Evolutionary conservation across 2,797 vertebrate species (phyloP).

Genomic region (Molossus alvarezi): DNA sequence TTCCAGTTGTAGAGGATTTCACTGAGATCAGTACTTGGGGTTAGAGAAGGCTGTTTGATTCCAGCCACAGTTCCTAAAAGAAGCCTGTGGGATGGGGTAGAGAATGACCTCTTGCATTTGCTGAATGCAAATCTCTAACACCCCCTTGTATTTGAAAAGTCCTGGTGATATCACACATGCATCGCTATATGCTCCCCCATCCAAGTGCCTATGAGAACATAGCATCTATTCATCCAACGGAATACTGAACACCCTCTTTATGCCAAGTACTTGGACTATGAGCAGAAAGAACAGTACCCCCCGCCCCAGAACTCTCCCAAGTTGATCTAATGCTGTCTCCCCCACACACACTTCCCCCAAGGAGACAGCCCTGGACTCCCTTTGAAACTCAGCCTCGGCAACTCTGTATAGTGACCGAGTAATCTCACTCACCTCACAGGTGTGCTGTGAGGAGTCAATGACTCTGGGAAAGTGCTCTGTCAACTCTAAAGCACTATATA

Average conservation of each 20-base stretch:
- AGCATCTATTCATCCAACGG: not conserved
- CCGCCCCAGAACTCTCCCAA: not conserved
- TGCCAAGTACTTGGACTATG: not conserved
- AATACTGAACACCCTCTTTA: not conserved
- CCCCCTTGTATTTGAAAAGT: slow-evolving; percentile 10
- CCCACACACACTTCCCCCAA: not conserved
- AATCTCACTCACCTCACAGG: not conserved
- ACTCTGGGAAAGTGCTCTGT: not conserved
- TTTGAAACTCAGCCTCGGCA: not conserved
- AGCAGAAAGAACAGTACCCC: slow-evolving; percentile 7
- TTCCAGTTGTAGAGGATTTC: not conserved
- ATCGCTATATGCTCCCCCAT: not conserved
- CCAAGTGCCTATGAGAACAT: not conserved
- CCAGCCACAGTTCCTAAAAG: not conserved
- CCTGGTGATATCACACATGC: not conserved
- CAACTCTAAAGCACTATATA: not conserved
- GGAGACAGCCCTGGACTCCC: not conserved
- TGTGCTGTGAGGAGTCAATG: not conserved
- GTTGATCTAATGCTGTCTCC: not conserved
- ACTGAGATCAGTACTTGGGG: not conserved
- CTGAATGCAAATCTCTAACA: not conserved
- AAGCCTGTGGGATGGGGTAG: not conserved
- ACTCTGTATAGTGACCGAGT: not conserved
- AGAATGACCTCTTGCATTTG: not conserved
- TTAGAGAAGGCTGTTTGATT: not conserved